Percentiles rank a stretch among this genome's conserved stretches.
Evolutionary conservation across 2,888 invertebrate genomes (phyloP).

Genomic region (Ptychoptera albimana): DNA sequence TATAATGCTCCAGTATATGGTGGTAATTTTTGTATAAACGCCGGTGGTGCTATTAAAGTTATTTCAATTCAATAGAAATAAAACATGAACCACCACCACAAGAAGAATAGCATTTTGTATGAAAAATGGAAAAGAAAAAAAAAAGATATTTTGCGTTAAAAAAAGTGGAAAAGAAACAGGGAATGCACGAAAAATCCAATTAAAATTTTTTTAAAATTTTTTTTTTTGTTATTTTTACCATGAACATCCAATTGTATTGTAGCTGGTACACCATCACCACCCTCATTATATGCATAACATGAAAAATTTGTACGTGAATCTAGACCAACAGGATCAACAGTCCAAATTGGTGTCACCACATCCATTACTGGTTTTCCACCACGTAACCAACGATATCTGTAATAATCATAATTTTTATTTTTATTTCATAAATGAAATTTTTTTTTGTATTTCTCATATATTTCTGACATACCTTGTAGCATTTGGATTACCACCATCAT

Average conservation of each 20-base stretch:
- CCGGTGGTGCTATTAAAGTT: conserved; percentile 48
- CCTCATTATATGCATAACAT: conserved; percentile 72
- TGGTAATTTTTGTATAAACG: conserved; percentile 68
- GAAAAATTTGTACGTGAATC: conserved; percentile 81
- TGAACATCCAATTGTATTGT: conserved; percentile 53
- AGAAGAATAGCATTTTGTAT: too few species aligned
- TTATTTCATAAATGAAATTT: conserved; percentile 1
- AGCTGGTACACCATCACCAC: conserved; percentile 59
- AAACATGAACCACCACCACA: too few species aligned
- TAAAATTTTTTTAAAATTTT: neutral
- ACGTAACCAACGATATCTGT: conserved; percentile 62
- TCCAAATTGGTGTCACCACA: conserved; percentile 59
- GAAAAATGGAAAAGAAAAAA: too few species aligned
- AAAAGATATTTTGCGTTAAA: too few species aligned
- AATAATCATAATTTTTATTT: neutral
- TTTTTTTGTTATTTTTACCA: conserved; percentile 4
- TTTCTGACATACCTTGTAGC: conserved; percentile 33
- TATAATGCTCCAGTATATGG: conserved; percentile 68
- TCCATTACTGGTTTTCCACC: conserved; percentile 60
- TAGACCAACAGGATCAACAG: conserved; percentile 66
- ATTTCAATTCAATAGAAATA: too few species aligned
- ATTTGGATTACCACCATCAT: conserved; percentile 69
- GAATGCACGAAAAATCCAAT: conserved; percentile 26
- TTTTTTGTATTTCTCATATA: too few species aligned
- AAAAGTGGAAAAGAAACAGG: too few species aligned